phyloP scores from a whole-genome alignment of 2,888 invertebrate species.

The Ethmia dodecea region DNA sequence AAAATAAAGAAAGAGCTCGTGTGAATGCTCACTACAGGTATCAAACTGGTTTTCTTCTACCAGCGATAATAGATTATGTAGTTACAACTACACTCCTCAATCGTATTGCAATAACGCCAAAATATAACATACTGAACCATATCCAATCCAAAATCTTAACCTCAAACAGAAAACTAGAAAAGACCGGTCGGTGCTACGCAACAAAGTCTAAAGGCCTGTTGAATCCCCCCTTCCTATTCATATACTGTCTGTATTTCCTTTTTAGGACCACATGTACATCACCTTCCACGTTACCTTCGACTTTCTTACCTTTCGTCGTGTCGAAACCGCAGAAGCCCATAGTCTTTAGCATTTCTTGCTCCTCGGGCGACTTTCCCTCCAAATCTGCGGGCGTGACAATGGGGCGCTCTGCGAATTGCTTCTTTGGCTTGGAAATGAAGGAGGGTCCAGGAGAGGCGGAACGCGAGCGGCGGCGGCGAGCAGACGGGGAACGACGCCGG shows the following conservation, averaged over 20 bases:
- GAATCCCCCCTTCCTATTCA: conserved; percentile 99
- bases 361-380: conserved; percentile 93
- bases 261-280: conserved; percentile 97
- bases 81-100: not conserved
- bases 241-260: conserved; percentile 98
- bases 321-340: conserved; percentile 99
- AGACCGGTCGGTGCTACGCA: conserved; percentile 72
- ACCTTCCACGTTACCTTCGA: conserved; percentile 95
- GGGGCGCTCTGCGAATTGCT: conserved; percentile 77
- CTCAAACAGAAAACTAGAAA: conserved; percentile 6
- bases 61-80: not conserved
- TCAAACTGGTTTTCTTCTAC: not conserved
- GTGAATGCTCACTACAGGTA: not conserved
- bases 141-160: not conserved
- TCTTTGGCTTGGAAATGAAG: conserved; percentile 53
- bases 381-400: conserved; percentile 89
- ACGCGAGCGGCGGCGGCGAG: conserved; percentile 48
- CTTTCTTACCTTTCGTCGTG: conserved; percentile 97
- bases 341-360: conserved; percentile 95
- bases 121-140: not conserved
- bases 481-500: conserved; percentile 36
- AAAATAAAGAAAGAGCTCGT: not conserved
- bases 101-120: not conserved
- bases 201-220: conserved; percentile 98
- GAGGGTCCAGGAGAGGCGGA: conserved; percentile 61